Evolutionary conservation across 1,140 invertebrate species (phyloP), one percentile per base, ranked within the genome.

Genomic region (Panagrolaimus sp.): DNA sequence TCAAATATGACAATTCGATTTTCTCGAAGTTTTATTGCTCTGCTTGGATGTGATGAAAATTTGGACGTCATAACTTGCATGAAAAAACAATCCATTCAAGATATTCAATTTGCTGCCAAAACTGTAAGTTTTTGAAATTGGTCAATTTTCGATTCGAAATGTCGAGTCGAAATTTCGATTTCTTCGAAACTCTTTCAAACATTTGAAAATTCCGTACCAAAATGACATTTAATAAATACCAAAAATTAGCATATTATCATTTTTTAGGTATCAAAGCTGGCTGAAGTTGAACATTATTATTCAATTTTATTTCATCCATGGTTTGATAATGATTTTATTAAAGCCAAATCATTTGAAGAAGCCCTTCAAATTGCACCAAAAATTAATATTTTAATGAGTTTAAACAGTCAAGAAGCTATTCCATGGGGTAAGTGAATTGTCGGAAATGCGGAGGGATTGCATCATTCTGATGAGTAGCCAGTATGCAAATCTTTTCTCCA

Each of bases 1-100:
- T 21, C n/a, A 14, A 21, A 21, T 21, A 12, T 12, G 14, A 28
- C 28, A 4, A 58, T 26, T 26, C 5, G 28, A 2, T 26, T 28
- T 24, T 58, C 52, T 5, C 12, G 12, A n/a, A 12, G 14, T 21
- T 28, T 58, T 24, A 28, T 28, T 12, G 10, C 21, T 0, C 8
- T 26, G 12, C 52, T 58, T 58, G 52, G 52, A 58, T 58, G 52
- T 28, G 21, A 58, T 4, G 21, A 58, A 58, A 24, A 15, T 48
- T 14, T 28, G 2, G 21, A 58, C 17, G 28, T 26, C 28, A 21
- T 52, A 1, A 52, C 8, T 4, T 58, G 52, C 17, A 8, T 58
- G 10, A 21, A 21, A 7, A 14, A 58, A 58, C 21, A 58, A 28
- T 58, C 52, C 14, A 21, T 28, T 1, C 21, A 5, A 12, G 14